These are phyloP conservation scores for Panagrolaimus sp. DNA, from an alignment of 1,140 invertebrate species.

Conservation along the genomic window DNA sequence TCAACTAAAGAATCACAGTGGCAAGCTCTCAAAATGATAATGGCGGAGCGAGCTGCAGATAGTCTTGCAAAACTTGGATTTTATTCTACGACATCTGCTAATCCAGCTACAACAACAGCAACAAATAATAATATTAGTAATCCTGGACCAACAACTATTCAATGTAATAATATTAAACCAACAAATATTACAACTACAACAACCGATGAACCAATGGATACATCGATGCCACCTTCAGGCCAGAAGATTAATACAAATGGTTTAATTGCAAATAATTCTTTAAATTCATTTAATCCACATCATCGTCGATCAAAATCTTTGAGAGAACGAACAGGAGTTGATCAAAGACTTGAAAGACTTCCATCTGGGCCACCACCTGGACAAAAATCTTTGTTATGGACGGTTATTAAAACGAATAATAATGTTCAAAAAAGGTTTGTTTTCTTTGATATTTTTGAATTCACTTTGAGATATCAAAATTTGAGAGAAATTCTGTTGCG, in stretches of 20 bases:
- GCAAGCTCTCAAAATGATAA: conserved; percentile 58
- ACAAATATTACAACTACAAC: not conserved
- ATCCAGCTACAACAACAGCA: not conserved
- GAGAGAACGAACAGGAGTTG: conserved; percentile 54
- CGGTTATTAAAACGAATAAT: conserved; percentile 33
- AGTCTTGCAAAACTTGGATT: conserved; percentile 56
- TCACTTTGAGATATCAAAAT: too few relatives aligned
- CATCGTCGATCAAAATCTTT: conserved; percentile 40
- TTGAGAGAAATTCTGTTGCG: too few relatives aligned
- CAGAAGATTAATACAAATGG: not conserved
- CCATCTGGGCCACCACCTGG: conserved; percentile 46
- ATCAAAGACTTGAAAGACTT: conserved; percentile 53
- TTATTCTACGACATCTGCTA: conserved; percentile 28
- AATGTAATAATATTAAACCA: not conserved
- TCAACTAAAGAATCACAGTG: conserved; percentile 54
- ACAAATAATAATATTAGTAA: not conserved
- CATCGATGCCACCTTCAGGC: not conserved
- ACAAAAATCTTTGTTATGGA: conserved; percentile 39
- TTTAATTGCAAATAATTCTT: not conserved
- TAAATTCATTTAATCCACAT: conserved; percentile 19
- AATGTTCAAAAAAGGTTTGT: conserved; percentile 34
- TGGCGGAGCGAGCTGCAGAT: conserved; percentile 54
- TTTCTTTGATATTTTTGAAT: too few relatives aligned
- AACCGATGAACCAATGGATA: conserved; percentile 6
- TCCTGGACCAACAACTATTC: conserved; percentile 13